phyloP scores from a whole-genome alignment of 2,888 invertebrate genomes.

The Microplitis manilae region DNA sequence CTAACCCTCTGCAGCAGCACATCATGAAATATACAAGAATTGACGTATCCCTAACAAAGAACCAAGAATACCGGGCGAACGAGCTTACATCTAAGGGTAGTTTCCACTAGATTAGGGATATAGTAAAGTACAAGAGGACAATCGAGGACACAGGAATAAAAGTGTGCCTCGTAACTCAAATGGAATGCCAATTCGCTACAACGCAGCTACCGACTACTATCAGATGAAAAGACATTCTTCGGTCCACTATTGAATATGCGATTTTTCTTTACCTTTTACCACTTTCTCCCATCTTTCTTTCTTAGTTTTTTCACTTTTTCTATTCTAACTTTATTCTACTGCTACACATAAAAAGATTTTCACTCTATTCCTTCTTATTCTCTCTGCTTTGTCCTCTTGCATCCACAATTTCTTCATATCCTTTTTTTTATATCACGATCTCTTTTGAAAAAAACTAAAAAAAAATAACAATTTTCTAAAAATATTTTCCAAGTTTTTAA shows the following conservation, averaged over 20 bases:
- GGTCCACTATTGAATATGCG: slow-evolving; percentile 63
- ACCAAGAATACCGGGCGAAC: too few species aligned
- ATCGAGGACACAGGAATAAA: slow-evolving; percentile 34
- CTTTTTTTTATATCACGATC: too few species aligned
- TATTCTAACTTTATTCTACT: too few species aligned
- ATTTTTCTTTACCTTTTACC: slow-evolving; percentile 43
- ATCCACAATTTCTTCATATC: too few species aligned
- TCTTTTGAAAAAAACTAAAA: too few species aligned
- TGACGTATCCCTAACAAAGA: too few species aligned
- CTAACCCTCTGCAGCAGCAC: too few species aligned
- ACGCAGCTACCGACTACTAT: slow-evolving; percentile 55
- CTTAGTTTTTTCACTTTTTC: too few species aligned
- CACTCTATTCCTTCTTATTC: slow-evolving; percentile 11
- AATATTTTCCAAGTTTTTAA: too few species aligned
- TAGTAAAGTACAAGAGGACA: slow-evolving; percentile 32
- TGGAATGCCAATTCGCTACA: slow-evolving; percentile 63
- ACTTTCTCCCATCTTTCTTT: background rate
- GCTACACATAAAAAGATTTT: too few species aligned
- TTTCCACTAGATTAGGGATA: slow-evolving; percentile 37
- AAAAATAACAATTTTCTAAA: too few species aligned
- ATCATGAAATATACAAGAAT: too few species aligned
- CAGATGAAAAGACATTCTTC: slow-evolving; percentile 63
- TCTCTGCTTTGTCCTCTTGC: background rate
- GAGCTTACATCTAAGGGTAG: slow-evolving; percentile 31
- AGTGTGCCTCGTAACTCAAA: slow-evolving; percentile 59